phyloP scores from a whole-genome alignment of 2,797 vertebrate species.

The Heteromormyrus szaboi region DNA sequence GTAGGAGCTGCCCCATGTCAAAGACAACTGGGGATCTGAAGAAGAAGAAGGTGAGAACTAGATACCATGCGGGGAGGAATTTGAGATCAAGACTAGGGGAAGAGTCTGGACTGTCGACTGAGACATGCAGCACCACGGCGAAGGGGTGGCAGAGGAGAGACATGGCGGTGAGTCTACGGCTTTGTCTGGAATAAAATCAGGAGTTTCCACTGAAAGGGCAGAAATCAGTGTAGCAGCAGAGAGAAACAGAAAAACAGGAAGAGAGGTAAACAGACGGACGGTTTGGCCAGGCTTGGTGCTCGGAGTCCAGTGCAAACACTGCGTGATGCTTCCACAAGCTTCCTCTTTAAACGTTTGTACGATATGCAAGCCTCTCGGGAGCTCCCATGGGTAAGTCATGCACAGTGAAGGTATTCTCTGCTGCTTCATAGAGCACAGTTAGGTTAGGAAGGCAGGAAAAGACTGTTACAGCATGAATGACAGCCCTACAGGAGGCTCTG shows the following conservation, averaged over 20 bases:
- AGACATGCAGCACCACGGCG: conserved; percentile 5
- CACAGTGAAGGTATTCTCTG: conserved; percentile 18
- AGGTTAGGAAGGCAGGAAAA: not conserved
- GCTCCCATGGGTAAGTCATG: conserved; percentile 8
- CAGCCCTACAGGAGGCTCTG: conserved; percentile 42
- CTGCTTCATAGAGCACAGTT: not conserved
- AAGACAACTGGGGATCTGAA: not conserved
- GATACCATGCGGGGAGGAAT: not conserved
- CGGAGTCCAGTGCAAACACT: conserved; percentile 7
- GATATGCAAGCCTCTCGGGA: not conserved
- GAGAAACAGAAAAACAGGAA: not conserved
- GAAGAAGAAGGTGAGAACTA: not conserved
- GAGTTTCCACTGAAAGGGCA: not conserved
- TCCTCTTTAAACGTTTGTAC: not conserved
- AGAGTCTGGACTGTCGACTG: not conserved
- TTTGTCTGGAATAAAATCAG: not conserved
- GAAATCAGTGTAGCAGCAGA: not conserved
- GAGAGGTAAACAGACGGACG: not conserved
- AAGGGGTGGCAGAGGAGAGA: not conserved
- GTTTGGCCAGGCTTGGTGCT: not conserved
- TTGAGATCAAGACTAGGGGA: not conserved
- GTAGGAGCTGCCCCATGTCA: not conserved
- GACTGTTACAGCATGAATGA: conserved; percentile 41
- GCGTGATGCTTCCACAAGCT: not conserved
- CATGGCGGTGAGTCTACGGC: conserved; percentile 1